These are phyloP conservation scores for Bovichtus diacanthus DNA, from an alignment of 2,797 vertebrate genomes.

Conservation along the genomic window DNA sequence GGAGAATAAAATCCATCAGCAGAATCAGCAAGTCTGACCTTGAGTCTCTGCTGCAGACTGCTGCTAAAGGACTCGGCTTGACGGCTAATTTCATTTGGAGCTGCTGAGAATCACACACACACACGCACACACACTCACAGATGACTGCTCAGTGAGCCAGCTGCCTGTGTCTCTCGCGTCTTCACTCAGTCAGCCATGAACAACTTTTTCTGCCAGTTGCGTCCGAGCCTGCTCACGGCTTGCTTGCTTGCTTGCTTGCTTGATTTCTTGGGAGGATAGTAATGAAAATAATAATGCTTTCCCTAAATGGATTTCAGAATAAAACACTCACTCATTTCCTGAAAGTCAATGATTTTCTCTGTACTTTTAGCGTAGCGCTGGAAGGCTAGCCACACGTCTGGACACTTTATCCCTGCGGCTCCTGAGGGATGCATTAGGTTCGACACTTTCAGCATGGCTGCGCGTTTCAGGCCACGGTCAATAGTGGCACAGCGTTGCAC, in stretches of 20 bases:
- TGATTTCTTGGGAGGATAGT: conserved; percentile 21
- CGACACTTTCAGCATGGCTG: conserved; percentile 39
- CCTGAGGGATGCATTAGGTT: conserved; percentile 47
- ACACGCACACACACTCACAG: conserved; percentile 34
- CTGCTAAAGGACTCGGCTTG: conserved; percentile 72
- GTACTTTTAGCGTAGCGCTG: background rate
- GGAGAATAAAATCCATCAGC: conserved; percentile 77
- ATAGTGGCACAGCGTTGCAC: conserved; percentile 26
- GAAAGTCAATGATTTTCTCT: conserved; percentile 9
- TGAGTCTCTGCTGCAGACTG: conserved; percentile 72
- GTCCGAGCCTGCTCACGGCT: conserved; percentile 29
- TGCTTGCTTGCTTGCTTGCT: background rate
- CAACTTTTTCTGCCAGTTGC: conserved; percentile 48
- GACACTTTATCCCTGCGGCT: conserved; percentile 28
- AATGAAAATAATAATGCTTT: conserved; percentile 19
- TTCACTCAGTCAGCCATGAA: conserved; percentile 50
- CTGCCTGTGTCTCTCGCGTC: conserved; percentile 63
- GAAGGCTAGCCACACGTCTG: conserved; percentile 21
- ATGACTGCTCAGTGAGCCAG: conserved; percentile 64
- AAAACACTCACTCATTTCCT: conserved; percentile 6
- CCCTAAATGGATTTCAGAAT: conserved; percentile 36
- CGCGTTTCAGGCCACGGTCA: conserved; percentile 43
- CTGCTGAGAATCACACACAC: conserved; percentile 48
- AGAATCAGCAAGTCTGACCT: conserved; percentile 78
- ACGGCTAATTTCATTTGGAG: conserved; percentile 78